phyloP scores from a whole-genome alignment of 2,888 invertebrate species.

The Oeneis ivallda region DNA sequence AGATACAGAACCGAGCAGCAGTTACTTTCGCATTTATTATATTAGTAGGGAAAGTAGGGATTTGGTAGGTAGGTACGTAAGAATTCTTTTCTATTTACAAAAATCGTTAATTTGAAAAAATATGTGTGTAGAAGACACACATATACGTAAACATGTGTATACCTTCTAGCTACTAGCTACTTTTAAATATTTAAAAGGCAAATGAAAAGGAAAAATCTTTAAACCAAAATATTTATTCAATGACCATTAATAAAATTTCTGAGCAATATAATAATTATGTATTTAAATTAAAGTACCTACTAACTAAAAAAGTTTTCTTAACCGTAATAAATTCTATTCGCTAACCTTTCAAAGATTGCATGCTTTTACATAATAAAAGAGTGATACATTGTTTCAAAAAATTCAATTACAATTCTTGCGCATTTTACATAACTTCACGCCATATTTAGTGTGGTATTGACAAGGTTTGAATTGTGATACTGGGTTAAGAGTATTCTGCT shows the following conservation, averaged over 20 bases:
- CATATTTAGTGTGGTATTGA: slow-evolving; percentile 17
- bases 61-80: too few relatives aligned
- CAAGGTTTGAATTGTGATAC: neutral
- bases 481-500: neutral
- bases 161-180: too few relatives aligned
- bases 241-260: neutral
- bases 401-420: slow-evolving; percentile 12
- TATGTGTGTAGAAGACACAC: too few relatives aligned
- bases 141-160: too few relatives aligned
- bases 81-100: too few relatives aligned
- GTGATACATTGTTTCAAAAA: neutral
- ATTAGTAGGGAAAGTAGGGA: too few relatives aligned
- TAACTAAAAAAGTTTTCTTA: neutral
- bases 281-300: too few relatives aligned
- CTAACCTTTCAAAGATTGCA: slow-evolving; percentile 1
- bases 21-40: too few relatives aligned
- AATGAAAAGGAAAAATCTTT: neutral
- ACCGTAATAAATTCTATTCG: neutral
- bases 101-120: too few relatives aligned
- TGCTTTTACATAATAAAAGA: slow-evolving; percentile 4
- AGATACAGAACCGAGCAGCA: too few relatives aligned
- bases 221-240: neutral
- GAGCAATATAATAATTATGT: neutral
- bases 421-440: slow-evolving; percentile 13
- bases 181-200: too few relatives aligned